phyloP scores from a whole-genome alignment of 1,140 invertebrate species.

The Nautilus pompilius region DNA sequence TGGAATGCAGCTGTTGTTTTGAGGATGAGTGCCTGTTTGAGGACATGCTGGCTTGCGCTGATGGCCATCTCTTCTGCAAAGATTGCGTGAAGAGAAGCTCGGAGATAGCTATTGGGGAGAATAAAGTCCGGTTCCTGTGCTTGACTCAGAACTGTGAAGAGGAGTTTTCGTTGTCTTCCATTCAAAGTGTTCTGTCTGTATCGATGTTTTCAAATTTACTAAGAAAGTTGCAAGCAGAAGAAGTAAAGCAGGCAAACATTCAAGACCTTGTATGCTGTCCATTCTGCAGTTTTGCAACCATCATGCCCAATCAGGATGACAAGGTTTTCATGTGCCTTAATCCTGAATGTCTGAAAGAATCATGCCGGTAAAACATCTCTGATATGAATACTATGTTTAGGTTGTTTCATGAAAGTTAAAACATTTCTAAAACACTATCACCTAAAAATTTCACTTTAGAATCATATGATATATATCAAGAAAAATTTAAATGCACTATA shows the following conservation, averaged over 20 bases:
- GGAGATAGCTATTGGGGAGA: conserved; percentile 60
- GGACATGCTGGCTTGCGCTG: conserved; percentile 60
- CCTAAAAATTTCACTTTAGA: too few species aligned
- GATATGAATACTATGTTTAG: too few species aligned
- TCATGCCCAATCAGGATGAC: conserved; percentile 60
- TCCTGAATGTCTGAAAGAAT: conserved; percentile 66
- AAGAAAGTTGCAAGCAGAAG: conserved; percentile 60
- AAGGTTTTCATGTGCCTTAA: conserved; percentile 67
- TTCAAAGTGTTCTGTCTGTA: conserved; percentile 30
- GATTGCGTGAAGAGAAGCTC: conserved; percentile 59
- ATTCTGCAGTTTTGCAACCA: conserved; percentile 66
- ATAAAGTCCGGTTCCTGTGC: conserved; percentile 59
- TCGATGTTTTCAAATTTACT: conserved; percentile 56
- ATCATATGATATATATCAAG: too few species aligned
- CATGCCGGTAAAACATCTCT: conserved; percentile 64
- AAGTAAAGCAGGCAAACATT: conserved; percentile 63
- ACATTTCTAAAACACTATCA: too few species aligned
- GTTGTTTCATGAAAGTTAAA: too few species aligned
- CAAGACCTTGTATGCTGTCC: conserved; percentile 65
- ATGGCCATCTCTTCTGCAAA: conserved; percentile 64
- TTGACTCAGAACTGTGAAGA: conserved; percentile 47
- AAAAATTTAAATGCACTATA: too few species aligned
- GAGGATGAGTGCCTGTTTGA: conserved; percentile 63
- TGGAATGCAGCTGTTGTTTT: conserved; percentile 62
- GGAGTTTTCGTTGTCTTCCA: conserved; percentile 27